A percentile compares a stretch with the other conserved stretches of the same genome.
phyloP scores from a whole-genome alignment of 53 echinoderm and acorn worm genomes.

The Glandiceps talaboti region DNA sequence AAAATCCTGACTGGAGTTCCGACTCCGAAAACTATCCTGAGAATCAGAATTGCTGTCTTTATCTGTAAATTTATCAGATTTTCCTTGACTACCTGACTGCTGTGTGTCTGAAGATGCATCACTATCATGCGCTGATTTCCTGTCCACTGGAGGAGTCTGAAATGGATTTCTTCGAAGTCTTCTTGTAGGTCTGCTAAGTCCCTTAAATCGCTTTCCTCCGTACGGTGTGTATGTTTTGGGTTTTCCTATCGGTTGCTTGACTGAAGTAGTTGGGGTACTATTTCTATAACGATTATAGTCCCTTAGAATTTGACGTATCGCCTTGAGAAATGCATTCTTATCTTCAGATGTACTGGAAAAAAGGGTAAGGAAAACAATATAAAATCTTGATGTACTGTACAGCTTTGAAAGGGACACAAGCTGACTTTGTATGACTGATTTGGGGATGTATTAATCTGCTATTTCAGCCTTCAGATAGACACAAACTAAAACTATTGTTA shows the following conservation, averaged over 20 bases:
- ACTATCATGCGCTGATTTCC: background rate
- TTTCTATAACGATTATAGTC: constrained; percentile 61
- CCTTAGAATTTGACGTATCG: constrained; percentile 53
- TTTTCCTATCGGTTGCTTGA: constrained; percentile 35
- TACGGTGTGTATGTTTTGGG: constrained; percentile 64
- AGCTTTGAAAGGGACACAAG: too few species aligned
- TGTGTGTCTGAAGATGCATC: background rate
- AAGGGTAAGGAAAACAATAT: too few species aligned
- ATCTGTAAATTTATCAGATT: background rate
- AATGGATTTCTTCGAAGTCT: constrained; percentile 29
- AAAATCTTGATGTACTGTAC: too few species aligned
- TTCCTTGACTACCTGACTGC: background rate
- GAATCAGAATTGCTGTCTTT: too few species aligned
- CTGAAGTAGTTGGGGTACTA: constrained; percentile 13
- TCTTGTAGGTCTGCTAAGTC: constrained; percentile 40
- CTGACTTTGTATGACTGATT: too few species aligned
- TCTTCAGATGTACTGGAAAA: constrained; percentile 45
- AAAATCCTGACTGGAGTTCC: too few species aligned
- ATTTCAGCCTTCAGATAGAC: too few species aligned
- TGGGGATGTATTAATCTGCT: too few species aligned
- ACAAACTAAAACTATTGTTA: too few species aligned
- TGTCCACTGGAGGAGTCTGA: background rate
- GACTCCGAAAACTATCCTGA: too few species aligned
- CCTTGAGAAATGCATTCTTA: constrained; percentile 57
- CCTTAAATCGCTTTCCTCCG: constrained; percentile 75